A percentile compares a stretch with the other conserved stretches of the same genome.
These are phyloP conservation scores for Escarpia spicata DNA, from an alignment of 2,888 invertebrate genomes.

Conservation along the genomic window DNA sequence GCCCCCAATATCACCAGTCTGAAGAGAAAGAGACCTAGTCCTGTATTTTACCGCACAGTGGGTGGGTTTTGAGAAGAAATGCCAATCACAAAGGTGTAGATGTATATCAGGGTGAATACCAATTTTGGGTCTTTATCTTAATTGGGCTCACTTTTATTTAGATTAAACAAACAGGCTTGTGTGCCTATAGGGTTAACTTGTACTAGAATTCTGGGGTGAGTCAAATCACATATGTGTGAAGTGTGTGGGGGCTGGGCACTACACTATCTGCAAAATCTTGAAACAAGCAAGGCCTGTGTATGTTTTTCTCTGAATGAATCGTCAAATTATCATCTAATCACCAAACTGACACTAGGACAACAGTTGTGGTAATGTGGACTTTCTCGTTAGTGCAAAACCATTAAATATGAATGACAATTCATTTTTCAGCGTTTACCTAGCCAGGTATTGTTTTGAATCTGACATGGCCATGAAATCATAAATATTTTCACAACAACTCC, in stretches of 20 bases:
- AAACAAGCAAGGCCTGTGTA: neutral
- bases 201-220: neutral
- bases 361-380: neutral
- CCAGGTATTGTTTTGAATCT: neutral
- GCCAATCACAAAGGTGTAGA: neutral
- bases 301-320: neutral
- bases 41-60: neutral
- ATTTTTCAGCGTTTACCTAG: neutral
- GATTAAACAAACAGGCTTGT: conserved; percentile 6
- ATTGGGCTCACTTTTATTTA: neutral
- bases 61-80: conserved; percentile 1
- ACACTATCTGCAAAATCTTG: neutral
- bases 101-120: neutral
- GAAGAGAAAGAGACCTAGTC: neutral
- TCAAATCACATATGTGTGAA: neutral
- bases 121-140: neutral
- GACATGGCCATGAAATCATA: neutral
- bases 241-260: neutral
- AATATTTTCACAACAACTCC: neutral
- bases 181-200: neutral
- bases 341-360: neutral
- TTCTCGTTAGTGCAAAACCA: neutral
- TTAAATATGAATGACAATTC: neutral
- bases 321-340: neutral
- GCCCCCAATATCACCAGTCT: neutral